Conservation (phyloP, 2,797 vertebrate genomes). For the Peromyscus eremicus region DNA sequence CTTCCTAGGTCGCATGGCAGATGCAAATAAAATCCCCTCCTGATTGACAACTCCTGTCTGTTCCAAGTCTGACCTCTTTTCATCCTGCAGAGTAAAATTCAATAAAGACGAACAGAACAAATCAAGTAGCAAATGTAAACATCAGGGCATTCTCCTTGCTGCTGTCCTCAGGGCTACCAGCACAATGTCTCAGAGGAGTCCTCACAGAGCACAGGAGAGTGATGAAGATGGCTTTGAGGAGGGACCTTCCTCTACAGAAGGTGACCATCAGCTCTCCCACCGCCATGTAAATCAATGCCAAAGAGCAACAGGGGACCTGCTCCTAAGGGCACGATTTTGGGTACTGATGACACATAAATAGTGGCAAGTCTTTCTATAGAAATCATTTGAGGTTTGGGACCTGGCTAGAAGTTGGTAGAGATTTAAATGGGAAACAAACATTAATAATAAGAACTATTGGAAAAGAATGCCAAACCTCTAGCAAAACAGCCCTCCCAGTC, state of each 20-base stretch:
- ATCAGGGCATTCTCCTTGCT: neutral
- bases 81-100: neutral
- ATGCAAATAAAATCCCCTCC: neutral
- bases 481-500: neutral
- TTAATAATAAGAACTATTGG: neutral
- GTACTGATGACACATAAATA: neutral
- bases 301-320: neutral
- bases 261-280: neutral
- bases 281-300: accelerated
- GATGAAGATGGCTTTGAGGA: neutral
- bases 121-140: conserved; percentile 5
- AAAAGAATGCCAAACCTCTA: neutral
- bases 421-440: conserved; percentile 42
- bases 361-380: neutral
- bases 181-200: neutral
- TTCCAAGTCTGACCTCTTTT: neutral
- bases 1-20: neutral
- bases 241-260: neutral
- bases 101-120: neutral
- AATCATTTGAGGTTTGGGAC: neutral
- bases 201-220: neutral
- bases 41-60: neutral
- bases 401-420: neutral
- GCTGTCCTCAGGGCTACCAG: neutral
- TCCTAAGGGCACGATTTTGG: neutral